phyloP scores from a whole-genome alignment of 2,797 vertebrate species.

The Decapterus maruadsi region DNA sequence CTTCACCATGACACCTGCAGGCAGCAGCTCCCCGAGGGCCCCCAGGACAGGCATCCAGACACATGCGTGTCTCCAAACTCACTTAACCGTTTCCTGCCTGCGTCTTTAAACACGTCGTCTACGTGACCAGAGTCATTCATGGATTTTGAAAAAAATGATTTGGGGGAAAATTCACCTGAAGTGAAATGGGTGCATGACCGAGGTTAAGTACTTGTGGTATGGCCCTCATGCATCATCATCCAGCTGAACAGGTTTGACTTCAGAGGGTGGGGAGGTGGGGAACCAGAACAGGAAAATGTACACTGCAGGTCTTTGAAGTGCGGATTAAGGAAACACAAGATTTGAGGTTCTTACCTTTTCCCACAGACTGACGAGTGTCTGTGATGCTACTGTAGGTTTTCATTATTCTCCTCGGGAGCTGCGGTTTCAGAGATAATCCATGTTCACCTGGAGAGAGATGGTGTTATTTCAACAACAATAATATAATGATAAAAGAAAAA shows the following conservation, averaged over 20 bases:
- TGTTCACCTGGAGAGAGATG: conserved; percentile 1
- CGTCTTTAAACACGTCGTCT: too few species aligned
- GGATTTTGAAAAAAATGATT: too few species aligned
- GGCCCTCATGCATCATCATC: conserved; percentile 52
- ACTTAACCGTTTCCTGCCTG: background rate
- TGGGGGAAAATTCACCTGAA: too few species aligned
- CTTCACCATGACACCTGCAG: conserved; percentile 37
- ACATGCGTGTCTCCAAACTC: background rate
- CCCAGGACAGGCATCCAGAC: conserved; percentile 10
- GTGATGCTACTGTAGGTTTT: conserved; percentile 32
- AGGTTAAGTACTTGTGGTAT: conserved; percentile 40
- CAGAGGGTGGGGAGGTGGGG: conserved; percentile 2
- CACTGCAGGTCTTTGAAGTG: conserved; percentile 22
- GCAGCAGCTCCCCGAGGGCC: conserved; percentile 8
- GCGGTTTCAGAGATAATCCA: background rate
- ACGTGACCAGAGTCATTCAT: background rate
- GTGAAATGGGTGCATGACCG: background rate
- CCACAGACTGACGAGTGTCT: conserved; percentile 1
- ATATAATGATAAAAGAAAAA: background rate
- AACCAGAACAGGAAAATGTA: conserved; percentile 52
- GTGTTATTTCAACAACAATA: background rate
- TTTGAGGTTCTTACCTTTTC: conserved; percentile 49
- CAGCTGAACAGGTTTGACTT: conserved; percentile 68
- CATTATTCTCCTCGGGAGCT: background rate
- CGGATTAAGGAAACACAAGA: conserved; percentile 15